Conservation (phyloP, 1,140 invertebrate genomes). For the Drosophila yakuba region DNA sequence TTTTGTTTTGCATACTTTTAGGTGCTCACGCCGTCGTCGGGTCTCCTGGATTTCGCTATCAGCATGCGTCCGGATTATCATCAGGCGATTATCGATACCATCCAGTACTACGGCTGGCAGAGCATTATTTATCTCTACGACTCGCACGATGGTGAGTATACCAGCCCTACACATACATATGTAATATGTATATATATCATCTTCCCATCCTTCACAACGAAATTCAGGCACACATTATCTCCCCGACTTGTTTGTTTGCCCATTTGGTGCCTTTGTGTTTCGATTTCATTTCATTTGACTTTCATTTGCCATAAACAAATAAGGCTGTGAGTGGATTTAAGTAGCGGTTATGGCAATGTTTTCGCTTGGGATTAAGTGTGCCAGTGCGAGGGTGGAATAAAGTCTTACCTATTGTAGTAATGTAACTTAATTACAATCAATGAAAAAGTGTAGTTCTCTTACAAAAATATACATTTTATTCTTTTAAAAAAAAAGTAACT, state of each 20-base stretch:
- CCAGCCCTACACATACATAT: no score
- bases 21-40: constrained; percentile 92
- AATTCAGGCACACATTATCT: constrained; percentile 37
- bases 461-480: neutral
- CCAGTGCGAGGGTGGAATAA: constrained; percentile 3
- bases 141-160: constrained; percentile 95
- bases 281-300: constrained; percentile 76
- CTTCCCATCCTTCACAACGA: neutral
- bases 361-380: constrained; percentile 22
- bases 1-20: constrained; percentile 82
- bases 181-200: no score
- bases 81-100: constrained; percentile 96
- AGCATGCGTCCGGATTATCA: constrained; percentile 97
- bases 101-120: constrained; percentile 95
- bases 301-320: constrained; percentile 66
- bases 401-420: neutral
- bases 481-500: neutral
- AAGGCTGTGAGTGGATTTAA: constrained; percentile 40
- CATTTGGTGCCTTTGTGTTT: constrained; percentile 61
- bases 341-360: constrained; percentile 39
- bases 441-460: no score
- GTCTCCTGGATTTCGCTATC: constrained; percentile 94
- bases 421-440: no score
- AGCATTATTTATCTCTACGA: constrained; percentile 98
- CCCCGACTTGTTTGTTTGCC: constrained; percentile 40